Base-by-base conservation (phyloP, 2,797 vertebrate genomes). In the Tarsius wallacei region DNA sequence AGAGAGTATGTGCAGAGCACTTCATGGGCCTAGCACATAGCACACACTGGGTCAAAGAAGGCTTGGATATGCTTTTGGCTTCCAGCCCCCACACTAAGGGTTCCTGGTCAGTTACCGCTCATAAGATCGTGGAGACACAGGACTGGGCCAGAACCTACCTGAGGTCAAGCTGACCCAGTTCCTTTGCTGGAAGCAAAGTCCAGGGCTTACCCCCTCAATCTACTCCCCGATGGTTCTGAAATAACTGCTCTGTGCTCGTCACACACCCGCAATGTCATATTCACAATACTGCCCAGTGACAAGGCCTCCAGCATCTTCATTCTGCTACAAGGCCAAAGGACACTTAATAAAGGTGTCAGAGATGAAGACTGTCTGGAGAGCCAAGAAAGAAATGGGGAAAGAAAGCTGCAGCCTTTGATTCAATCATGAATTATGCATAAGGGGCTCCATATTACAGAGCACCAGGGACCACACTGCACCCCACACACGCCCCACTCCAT, bases 391-490 rank as follows among this genome's bases (percentile, higher is more conserved):
- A 63, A 26, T 26, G 87, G 81, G 55, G 31, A 87, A 36, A 87
- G 83, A 63, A 78, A 93, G 68, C 53, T 55, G n/a, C 68, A 61
- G 63, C 17, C 87, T 97, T 93, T 89, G 94, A 71, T 87, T 94
- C 78, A 51, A 19, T 70, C 51, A 95, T 89, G 93, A 91, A 96
- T 95, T 97, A 95, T 97, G 86, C 81, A 93, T 71, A 78, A 88
- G 84, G 93, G 74, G 6, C 36, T 81, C 59, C 0, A 0, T 57
- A 21, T 88, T 74, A 87, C n/a, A 15, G 47, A 6, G 17, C 36
- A 4, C 82, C 57, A 24, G 90, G 93, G 68, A 96, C 70, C 68
- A 84, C 0, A 6, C 42, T 19, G 71, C 26, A n/a, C 42, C 42
- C 5, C 76, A 57, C 21, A 31, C 10, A 24, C 4, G 28, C 55